A percentile compares a stretch with the other conserved stretches of the same genome.
These are phyloP conservation scores for Cygnus olor DNA, from an alignment of 2,797 vertebrate species.

Conservation along the genomic window DNA sequence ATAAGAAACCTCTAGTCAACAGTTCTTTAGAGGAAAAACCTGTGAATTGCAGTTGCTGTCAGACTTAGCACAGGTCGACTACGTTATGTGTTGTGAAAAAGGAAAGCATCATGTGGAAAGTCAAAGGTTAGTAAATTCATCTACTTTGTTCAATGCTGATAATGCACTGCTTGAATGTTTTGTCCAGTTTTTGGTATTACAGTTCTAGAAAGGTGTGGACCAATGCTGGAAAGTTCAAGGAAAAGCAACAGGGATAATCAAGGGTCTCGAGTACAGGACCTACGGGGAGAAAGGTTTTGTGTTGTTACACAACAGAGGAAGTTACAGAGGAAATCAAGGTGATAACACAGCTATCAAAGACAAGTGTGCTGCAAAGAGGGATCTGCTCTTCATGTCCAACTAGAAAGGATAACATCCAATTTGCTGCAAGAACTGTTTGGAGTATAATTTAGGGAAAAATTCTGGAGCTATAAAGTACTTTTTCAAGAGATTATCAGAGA, in stretches of 20 bases:
- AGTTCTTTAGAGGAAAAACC: not conserved
- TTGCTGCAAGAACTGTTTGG: not conserved
- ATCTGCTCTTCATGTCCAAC: not conserved
- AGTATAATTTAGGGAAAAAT: not conserved
- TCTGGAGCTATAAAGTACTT: not conserved
- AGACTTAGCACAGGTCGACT: not conserved
- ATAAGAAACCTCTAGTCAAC: not conserved
- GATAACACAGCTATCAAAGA: not conserved
- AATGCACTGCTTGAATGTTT: not conserved
- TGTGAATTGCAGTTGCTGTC: not conserved
- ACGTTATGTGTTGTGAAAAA: not conserved
- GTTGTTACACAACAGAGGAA: not conserved
- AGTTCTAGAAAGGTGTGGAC: not conserved
- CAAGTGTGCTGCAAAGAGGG: not conserved
- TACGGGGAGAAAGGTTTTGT: not conserved
- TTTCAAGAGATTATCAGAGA: not conserved
- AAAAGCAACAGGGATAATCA: not conserved
- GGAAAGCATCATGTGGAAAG: not conserved
- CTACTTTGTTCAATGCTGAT: not conserved
- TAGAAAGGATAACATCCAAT: not conserved
- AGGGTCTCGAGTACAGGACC: not conserved
- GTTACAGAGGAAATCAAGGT: not conserved
- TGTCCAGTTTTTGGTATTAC: not conserved
- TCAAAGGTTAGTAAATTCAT: not conserved
- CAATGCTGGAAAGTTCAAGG: not conserved